Percentiles rank a stretch among this genome's conserved stretches.
Conservation (phyloP, 2,797 vertebrate genomes). For the Pseudochirops cupreus region DNA sequence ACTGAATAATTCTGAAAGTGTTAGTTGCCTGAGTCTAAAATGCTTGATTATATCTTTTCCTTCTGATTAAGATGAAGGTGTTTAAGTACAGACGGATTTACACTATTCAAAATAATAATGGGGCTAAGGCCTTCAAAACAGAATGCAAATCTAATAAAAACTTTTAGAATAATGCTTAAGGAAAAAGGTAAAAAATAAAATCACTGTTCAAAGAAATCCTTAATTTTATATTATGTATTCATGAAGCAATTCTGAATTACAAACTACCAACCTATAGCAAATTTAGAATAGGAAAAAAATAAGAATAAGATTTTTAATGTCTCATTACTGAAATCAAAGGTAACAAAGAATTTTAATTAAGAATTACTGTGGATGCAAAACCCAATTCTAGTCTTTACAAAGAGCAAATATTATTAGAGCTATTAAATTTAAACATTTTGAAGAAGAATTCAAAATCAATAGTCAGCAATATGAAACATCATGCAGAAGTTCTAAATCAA, state of each 20-base stretch:
- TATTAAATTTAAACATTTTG: background rate
- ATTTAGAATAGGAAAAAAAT: constrained; percentile 41
- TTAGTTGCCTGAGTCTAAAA: background rate
- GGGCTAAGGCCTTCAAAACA: constrained; percentile 18
- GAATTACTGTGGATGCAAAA: background rate
- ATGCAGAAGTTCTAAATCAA: constrained; percentile 55
- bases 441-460: background rate
- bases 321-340: background rate
- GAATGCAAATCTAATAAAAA: constrained; percentile 26
- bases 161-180: background rate
- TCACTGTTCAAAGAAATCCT: constrained; percentile 34
- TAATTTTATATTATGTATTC: background rate
- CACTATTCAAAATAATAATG: constrained; percentile 24
- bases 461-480: background rate
- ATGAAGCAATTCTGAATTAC: constrained; percentile 33
- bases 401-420: background rate
- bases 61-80: constrained; percentile 56
- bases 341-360: background rate
- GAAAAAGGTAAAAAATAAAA: constrained; percentile 54
- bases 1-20: constrained; percentile 40
- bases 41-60: constrained; percentile 34
- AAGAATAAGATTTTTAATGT: constrained; percentile 50
- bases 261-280: constrained; percentile 61
- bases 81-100: constrained; percentile 32
- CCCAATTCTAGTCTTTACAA: background rate